Base-by-base conservation (phyloP, 2,797 vertebrate genomes). In the Chanos chanos region DNA sequence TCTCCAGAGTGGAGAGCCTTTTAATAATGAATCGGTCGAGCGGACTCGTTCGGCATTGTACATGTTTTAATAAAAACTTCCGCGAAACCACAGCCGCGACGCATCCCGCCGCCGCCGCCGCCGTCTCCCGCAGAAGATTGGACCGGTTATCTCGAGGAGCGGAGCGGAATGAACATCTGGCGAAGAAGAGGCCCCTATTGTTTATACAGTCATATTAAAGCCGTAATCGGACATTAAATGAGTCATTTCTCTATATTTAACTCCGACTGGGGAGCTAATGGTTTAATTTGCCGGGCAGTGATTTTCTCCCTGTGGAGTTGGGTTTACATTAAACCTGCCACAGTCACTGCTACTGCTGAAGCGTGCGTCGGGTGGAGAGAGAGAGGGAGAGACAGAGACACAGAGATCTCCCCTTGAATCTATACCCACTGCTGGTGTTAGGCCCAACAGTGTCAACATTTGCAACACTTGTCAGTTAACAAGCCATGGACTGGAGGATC, bases 161-260 rank as follows among this genome's bases (percentile, higher is more conserved):
- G 66, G 54, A 56, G 66, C 70, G 48, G 67, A 66, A 71, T 81
- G 77, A 74, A 65, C 75, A 81, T 59, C 50, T 45, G 78, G 80
- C 72, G 81, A 66, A 65, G 66, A 74, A n/a, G 79, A 51, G 58
- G 55, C 22, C 64, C 72, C 51, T 61, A 75, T 86, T 86, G 82
- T 87, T 86, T 81, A 74, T 69, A 76, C 37, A 61, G 64, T 69
- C 63, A 71, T 75, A 83, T 88, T 87, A 85, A 71, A n/a, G 54
- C 64, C 72, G 73, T 84, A 87, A 88, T 88, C 81, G 79, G 70
- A 86, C 84, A 79, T 81, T 84, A 84, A 87, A 87, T 75, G 75
- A 86, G 72, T 82, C 36, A 85, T 87, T 89, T 86, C 81, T 83
- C 69, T 71, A 69, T 78, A 85, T 86, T 86, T 87, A 87, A 83